Base-by-base conservation (phyloP, 2,797 vertebrate genomes). In the Semaprochilodus insignis region DNA sequence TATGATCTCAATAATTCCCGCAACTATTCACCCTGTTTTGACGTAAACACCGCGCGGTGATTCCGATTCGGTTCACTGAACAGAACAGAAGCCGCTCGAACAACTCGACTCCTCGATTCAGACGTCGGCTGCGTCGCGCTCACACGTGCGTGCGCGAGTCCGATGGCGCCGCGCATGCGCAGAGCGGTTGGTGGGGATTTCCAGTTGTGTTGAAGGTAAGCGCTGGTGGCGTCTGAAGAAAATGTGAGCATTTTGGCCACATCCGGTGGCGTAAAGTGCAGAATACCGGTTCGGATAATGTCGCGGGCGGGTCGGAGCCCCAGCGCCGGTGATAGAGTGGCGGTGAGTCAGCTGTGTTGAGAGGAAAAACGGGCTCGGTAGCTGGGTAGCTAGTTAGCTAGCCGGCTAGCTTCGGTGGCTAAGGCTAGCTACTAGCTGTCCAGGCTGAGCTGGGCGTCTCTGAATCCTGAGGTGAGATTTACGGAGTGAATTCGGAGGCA, bases 191-290 rank as follows among this genome's bases (percentile, higher is more conserved):
- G 88, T 90, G 77, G 90, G 93, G 91, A 92, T 94, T 94, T 95
- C 94, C 94, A 90, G 91, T 89, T 6, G 89, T 88, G 90, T 86
- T 85, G 87, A 91, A 95, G 95, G 94, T 95, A 94, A 94, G 93
- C 71, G 59, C 10, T 87, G n/a, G 10, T 79, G 70, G 70, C 71
- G 84, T 90, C 83, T 91, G 4, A 73, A 7, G 27, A 79, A 66
- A 69, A 69, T 44, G 21, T n/a, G 8, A 21, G 21, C 40, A 70
- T 62, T 51, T 51, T 44, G 40, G 13, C 14, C 21, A 0, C 11
- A 0, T 2, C 0, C 3, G 11, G 13, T 3, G 44, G 1, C 14
- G 1, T 34, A 6, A 11, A 14, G 17, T 17, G 5, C 8, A n/a
- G 0, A 14, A 36, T 14, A 36, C 17, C 0, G 52, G 52, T 3